Conservation (phyloP, 2,113 vertebrate species). For the Pica pica region DNA sequence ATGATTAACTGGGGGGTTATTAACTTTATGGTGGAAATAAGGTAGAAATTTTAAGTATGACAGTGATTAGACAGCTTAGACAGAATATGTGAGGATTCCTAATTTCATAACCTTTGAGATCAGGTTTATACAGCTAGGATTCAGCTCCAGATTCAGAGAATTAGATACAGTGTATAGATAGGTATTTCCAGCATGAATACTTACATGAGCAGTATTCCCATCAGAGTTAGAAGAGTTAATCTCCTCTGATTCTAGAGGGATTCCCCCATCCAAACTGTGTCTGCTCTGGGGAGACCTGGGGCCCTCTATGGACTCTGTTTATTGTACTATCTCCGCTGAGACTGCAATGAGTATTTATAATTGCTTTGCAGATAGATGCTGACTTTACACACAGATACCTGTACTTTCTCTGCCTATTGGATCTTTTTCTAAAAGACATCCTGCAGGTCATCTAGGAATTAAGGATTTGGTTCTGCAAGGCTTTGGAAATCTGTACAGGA, state of each 20-base stretch:
- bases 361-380: neutral
- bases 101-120: neutral
- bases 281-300: neutral
- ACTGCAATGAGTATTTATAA: neutral
- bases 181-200: neutral
- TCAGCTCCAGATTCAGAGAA: neutral
- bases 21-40: neutral
- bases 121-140: neutral
- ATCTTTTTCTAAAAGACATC: neutral
- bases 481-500: neutral
- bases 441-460: neutral
- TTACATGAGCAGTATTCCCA: neutral
- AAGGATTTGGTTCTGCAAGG: neutral
- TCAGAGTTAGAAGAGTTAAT: neutral
- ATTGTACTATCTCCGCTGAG: neutral
- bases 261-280: neutral
- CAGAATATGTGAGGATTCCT: neutral
- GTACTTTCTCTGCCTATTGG: neutral
- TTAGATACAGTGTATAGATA: neutral
- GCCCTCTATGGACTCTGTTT: fast-evolving
- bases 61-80: neutral
- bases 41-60: neutral
- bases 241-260: neutral
- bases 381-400: neutral
- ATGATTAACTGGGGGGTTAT: neutral